These are phyloP conservation scores for Alitta virens DNA, from an alignment of 2,888 invertebrate genomes.

Conservation along the genomic window DNA sequence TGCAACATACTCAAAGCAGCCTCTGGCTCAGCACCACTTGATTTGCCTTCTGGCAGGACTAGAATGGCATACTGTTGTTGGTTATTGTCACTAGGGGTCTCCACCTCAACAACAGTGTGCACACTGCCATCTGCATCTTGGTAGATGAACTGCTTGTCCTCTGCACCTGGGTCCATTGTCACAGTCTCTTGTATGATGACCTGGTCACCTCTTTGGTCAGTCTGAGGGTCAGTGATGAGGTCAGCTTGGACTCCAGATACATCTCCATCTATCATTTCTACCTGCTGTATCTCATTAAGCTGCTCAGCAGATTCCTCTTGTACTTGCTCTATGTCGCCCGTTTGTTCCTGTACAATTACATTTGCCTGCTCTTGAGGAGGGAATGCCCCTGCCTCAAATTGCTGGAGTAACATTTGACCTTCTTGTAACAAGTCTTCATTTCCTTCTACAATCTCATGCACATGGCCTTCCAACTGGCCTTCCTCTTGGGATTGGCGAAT, in stretches of 20 bases:
- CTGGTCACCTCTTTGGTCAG: no score
- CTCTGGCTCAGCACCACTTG: constrained; percentile 19
- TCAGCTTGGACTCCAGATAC: background rate
- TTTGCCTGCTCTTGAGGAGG: background rate
- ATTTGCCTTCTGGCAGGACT: constrained; percentile 1
- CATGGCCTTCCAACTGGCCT: background rate
- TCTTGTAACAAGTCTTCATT: background rate
- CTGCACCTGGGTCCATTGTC: background rate
- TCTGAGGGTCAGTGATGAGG: background rate
- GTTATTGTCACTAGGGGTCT: constrained; percentile 1
- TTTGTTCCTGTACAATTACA: background rate
- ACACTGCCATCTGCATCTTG: constrained; percentile 3
- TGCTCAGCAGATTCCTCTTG: background rate
- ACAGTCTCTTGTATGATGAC: background rate
- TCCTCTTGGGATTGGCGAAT: constrained; percentile 1
- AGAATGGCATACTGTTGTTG: constrained; percentile 17
- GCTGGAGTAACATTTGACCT: background rate
- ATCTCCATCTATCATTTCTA: background rate
- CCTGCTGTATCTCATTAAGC: background rate
- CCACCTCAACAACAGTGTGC: constrained; percentile 17
- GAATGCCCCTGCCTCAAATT: background rate
- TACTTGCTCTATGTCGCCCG: background rate
- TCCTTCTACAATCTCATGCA: background rate
- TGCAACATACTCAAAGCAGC: constrained; percentile 23
- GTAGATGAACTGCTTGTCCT: constrained; percentile 9